A percentile compares a stretch with the other conserved stretches of the same genome.
phyloP scores from a whole-genome alignment of 2,113 vertebrate genomes.

The Numida meleagris region DNA sequence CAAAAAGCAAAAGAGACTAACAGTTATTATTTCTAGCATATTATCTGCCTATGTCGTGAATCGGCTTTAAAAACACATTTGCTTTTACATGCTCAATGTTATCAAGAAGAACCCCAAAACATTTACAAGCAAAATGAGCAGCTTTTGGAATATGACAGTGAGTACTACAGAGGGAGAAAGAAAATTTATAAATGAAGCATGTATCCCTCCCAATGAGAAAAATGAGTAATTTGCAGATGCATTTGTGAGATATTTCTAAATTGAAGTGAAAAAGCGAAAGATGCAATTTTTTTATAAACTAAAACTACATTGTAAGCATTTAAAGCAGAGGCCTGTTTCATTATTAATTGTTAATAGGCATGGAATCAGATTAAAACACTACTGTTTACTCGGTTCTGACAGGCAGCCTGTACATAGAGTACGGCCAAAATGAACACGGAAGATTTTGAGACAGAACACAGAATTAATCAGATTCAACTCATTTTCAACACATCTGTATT shows the following conservation, averaged over 20 bases:
- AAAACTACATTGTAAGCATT: not conserved
- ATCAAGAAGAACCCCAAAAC: not conserved
- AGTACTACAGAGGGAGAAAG: not conserved
- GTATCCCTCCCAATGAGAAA: not conserved
- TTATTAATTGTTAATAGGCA: constrained; percentile 52
- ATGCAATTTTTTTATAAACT: not conserved
- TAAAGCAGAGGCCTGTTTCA: constrained; percentile 26
- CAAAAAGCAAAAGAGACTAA: constrained; percentile 42
- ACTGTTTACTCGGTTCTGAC: not conserved
- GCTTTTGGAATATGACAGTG: not conserved
- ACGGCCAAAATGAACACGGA: not conserved
- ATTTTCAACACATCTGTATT: not conserved
- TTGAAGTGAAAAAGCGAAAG: constrained; percentile 31
- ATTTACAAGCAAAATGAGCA: not conserved
- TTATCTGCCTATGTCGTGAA: not conserved
- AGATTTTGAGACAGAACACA: not conserved
- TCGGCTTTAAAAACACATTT: not conserved
- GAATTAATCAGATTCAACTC: not conserved
- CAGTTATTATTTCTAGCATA: constrained; percentile 30
- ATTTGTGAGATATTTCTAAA: constrained; percentile 13
- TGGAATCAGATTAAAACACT: constrained; percentile 34
- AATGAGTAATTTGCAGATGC: not conserved
- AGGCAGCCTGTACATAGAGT: not conserved
- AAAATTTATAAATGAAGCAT: not conserved
- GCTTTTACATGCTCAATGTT: not conserved